Conservation (phyloP, 2,888 invertebrate genomes). For the Orthosia cruda region DNA sequence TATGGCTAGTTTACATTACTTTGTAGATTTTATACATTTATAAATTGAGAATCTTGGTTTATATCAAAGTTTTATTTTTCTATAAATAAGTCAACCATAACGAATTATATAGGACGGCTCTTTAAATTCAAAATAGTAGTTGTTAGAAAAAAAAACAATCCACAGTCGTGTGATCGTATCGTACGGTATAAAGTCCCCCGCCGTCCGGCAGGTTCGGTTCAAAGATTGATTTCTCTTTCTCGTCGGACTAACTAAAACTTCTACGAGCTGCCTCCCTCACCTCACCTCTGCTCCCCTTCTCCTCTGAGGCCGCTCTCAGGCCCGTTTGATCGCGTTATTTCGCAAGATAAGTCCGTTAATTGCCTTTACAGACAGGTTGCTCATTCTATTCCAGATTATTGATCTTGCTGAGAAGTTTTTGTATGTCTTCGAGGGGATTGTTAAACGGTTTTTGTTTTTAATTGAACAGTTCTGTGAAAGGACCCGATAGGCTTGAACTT, state of each 20-base stretch:
- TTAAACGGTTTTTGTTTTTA: slow-evolving; percentile 84
- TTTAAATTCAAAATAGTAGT: background rate
- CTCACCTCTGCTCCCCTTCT: slow-evolving; percentile 43
- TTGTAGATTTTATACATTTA: background rate
- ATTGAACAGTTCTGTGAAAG: slow-evolving; percentile 75
- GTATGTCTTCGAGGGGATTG: slow-evolving; percentile 86
- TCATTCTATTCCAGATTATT: slow-evolving; percentile 85
- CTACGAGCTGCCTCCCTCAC: slow-evolving; percentile 66
- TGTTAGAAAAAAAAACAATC: too few relatives aligned
- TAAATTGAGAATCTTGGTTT: background rate
- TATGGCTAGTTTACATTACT: background rate
- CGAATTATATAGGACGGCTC: background rate
- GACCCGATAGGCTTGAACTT: slow-evolving; percentile 60
- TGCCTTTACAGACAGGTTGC: slow-evolving; percentile 88
- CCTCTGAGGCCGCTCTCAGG: slow-evolving; percentile 38
- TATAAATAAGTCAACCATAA: background rate
- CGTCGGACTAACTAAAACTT: slow-evolving; percentile 80
- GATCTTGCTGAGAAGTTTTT: slow-evolving; percentile 85
- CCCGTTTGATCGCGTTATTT: slow-evolving; percentile 87
- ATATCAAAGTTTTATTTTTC: background rate
- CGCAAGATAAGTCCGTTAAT: slow-evolving; percentile 89
- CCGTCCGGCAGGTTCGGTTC: slow-evolving; percentile 80
- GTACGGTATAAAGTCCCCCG: slow-evolving; percentile 67
- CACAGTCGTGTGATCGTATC: slow-evolving; percentile 75
- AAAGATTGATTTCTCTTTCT: slow-evolving; percentile 90